phyloP scores from a whole-genome alignment of 92 coral and sea anemone genomes.

The Galaxea fascicularis region DNA sequence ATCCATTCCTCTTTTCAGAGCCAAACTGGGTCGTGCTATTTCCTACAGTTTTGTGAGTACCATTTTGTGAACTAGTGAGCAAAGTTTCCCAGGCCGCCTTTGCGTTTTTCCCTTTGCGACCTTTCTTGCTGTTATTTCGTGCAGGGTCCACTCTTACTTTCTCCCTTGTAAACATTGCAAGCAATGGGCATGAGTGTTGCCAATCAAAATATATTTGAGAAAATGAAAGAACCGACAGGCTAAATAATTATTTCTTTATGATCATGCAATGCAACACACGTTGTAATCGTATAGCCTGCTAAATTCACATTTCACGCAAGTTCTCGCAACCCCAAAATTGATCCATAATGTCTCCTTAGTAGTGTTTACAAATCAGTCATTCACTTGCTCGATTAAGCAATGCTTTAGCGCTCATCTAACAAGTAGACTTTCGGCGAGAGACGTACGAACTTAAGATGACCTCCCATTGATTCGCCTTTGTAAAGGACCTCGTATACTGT shows the following conservation, averaged over 20 bases:
- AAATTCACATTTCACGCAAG: not conserved
- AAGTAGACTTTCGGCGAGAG: too few species aligned
- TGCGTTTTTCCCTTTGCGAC: constrained; percentile 61
- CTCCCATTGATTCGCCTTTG: not conserved
- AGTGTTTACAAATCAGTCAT: not conserved
- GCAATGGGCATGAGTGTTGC: not conserved
- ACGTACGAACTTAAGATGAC: not conserved
- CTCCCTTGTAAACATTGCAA: constrained; percentile 85
- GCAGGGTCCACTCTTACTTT: constrained; percentile 79
- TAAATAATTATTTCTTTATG: too few species aligned
- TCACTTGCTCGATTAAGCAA: not conserved
- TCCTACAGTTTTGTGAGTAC: not conserved
- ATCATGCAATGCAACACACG: too few species aligned
- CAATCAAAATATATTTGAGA: not conserved
- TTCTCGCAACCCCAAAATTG: not conserved
- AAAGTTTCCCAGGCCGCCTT: constrained; percentile 91
- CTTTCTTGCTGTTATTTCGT: constrained; percentile 59
- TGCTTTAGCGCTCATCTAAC: too few species aligned
- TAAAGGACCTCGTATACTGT: constrained; percentile 4
- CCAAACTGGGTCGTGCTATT: not conserved
- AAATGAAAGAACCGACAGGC: too few species aligned
- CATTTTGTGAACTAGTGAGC: constrained; percentile 55
- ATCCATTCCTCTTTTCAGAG: constrained; percentile 23
- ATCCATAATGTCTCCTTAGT: not conserved
- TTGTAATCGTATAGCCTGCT: too few species aligned